Base-by-base conservation (phyloP, 1,140 invertebrate genomes). In the Arion vulgaris region DNA sequence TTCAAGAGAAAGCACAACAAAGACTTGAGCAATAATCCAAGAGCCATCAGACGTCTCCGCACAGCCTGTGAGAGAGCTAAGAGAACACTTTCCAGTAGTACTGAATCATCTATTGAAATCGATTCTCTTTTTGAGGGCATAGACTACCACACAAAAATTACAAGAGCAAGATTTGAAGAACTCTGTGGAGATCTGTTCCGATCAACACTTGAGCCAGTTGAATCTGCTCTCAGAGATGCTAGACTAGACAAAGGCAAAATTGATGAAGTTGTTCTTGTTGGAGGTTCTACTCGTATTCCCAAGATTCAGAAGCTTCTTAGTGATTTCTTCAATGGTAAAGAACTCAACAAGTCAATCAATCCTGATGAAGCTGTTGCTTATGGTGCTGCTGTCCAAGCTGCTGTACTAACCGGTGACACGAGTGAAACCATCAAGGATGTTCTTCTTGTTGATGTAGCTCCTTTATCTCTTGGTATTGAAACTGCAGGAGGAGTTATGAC, bases 1-100 rank as follows among this genome's bases (percentile, higher is more conserved):
- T 99, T 99, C 94, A 98, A 98, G 93, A 94, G 97, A 79, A 99
- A 99, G 91, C 96, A 98, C 94, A 97, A 98, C 91, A 98, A 98
- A 90, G 98, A 99, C 87, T 93, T 99, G 36, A 95, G 95, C n/a
- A 93, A 94, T 78, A 99, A 99, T 93, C 96, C 97, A 90, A 94
- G 98, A 84, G 97, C 98, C 13, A 93, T 99, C n/a, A 94, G 98
- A 89, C 95, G 98, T 91, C 93, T 99, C 77, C 94, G 97, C 85
- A 99, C 97, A 1, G 96, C 97, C 53, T 99, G 97, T 89, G 98
- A 99, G 93, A 94, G 97, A 83, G 98, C 98, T 69, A 99, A 99
- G 94, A 94, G 98, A 89, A 98, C 97, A 1, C 93, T 99, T 7
- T 98, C 97, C 0, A 97, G 96, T 5, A 97, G 96, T 38, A 97